Percentiles rank a stretch among this genome's conserved stretches.
Conservation (phyloP, 30 jellyfish, hydroid and myxozoan genomes). For the Haliclystus octoradiatus region DNA sequence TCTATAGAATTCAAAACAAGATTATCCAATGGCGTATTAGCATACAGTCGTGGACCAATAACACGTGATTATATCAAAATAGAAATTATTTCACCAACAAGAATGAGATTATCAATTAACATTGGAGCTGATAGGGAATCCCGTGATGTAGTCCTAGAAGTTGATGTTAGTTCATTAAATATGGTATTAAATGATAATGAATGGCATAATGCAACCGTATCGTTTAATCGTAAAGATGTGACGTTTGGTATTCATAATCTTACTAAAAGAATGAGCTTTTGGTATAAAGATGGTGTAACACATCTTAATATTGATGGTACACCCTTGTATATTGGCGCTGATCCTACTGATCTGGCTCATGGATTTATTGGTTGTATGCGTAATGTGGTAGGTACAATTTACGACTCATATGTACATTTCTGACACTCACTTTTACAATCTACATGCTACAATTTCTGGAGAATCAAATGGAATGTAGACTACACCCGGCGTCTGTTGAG, state of each 20-base stretch:
- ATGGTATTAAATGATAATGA: slow-evolving; percentile 73
- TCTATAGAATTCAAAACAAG: slow-evolving; percentile 75
- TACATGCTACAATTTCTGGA: neutral
- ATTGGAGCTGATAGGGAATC: slow-evolving; percentile 42
- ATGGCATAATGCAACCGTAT: slow-evolving; percentile 59
- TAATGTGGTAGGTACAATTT: slow-evolving; percentile 68
- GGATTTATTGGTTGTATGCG: slow-evolving; percentile 93
- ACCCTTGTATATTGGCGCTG: slow-evolving; percentile 86
- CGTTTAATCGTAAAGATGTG: slow-evolving; percentile 69
- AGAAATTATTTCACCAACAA: slow-evolving; percentile 48
- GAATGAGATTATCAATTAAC: slow-evolving; percentile 77
- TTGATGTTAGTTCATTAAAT: slow-evolving; percentile 48
- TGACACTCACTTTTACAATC: no score
- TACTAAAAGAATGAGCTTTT: slow-evolving; percentile 73
- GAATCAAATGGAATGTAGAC: no score
- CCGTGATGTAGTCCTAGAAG: slow-evolving; percentile 44
- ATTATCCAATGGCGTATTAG: slow-evolving; percentile 45
- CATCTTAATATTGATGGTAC: slow-evolving; percentile 90
- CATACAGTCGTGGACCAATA: slow-evolving; percentile 78
- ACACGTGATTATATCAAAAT: slow-evolving; percentile 75
- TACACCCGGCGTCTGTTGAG: no score
- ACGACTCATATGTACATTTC: no score
- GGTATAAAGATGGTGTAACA: slow-evolving; percentile 73
- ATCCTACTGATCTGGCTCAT: slow-evolving; percentile 51
- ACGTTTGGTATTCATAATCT: slow-evolving; percentile 74